Conservation (phyloP, 2,888 invertebrate species). For the Deilephila elpenor region DNA sequence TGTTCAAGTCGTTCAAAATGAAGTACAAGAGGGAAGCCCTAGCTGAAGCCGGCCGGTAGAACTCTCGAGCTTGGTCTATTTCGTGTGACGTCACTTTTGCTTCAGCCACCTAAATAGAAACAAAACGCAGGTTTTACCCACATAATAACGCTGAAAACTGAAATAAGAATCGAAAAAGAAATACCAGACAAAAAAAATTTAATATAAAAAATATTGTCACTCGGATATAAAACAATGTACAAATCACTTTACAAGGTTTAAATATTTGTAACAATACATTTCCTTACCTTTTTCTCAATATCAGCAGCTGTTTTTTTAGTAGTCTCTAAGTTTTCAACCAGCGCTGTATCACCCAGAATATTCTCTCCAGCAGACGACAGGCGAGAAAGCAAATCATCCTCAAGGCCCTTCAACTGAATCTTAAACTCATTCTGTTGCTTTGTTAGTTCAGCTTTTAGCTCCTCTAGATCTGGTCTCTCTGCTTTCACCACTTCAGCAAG, state of each 20-base stretch:
- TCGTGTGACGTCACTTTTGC: slow-evolving; percentile 96
- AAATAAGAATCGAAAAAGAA: background rate
- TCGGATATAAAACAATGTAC: no score
- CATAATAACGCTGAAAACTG: background rate
- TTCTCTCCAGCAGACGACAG: slow-evolving; percentile 96
- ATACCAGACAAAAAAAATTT: background rate
- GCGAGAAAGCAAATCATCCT: slow-evolving; percentile 95
- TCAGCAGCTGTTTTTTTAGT: slow-evolving; percentile 98
- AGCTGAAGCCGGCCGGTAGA: slow-evolving; percentile 94
- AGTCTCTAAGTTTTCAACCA: slow-evolving; percentile 98
- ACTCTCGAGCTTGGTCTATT: slow-evolving; percentile 97
- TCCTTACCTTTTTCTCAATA: slow-evolving; percentile 92
- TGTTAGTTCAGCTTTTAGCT: slow-evolving; percentile 96
- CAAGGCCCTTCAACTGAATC: slow-evolving; percentile 95
- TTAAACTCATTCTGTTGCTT: slow-evolving; percentile 99
- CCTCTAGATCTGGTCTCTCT: slow-evolving; percentile 97
- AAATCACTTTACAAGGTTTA: no score
- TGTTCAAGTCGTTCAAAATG: slow-evolving; percentile 96
- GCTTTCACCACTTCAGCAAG: slow-evolving; percentile 98
- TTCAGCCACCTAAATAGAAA: slow-evolving; percentile 87
- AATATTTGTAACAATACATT: background rate
- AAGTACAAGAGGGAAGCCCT: slow-evolving; percentile 97
- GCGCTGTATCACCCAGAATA: slow-evolving; percentile 96
- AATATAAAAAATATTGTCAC: no score
- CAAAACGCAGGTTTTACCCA: background rate